Evolutionary conservation across 2,113 vertebrate genomes (phyloP).

Genomic region (Pygathrix nemaeus): DNA sequence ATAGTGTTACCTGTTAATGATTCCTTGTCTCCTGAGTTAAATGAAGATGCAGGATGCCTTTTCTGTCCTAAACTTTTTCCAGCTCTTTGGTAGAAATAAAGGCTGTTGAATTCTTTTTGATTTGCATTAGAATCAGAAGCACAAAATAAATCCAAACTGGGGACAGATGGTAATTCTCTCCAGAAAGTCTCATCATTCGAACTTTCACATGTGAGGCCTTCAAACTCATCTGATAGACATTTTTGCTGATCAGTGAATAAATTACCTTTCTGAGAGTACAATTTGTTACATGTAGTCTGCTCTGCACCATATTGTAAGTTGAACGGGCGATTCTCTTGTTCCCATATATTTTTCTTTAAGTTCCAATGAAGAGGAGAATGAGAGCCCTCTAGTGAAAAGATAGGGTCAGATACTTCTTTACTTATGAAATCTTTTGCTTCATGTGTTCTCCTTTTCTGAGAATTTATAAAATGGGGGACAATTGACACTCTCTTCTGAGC

Average conservation of each 20-base stretch:
- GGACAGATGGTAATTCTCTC: slow-evolving; percentile 49
- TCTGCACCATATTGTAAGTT: neutral
- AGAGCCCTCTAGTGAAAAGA: slow-evolving; percentile 46
- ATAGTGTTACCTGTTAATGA: slow-evolving; percentile 76
- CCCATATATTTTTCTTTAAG: slow-evolving; percentile 47
- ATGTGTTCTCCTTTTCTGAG: slow-evolving; percentile 7
- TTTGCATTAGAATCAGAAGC: slow-evolving; percentile 66
- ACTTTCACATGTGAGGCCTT: slow-evolving; percentile 3
- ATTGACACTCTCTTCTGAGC: neutral
- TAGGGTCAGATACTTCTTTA: slow-evolving; percentile 32
- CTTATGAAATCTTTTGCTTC: slow-evolving; percentile 48
- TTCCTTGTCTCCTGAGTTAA: slow-evolving; percentile 29
- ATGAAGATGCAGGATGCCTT: slow-evolving; percentile 46
- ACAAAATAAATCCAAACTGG: slow-evolving; percentile 49
- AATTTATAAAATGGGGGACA: slow-evolving; percentile 45
- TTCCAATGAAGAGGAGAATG: slow-evolving; percentile 44
- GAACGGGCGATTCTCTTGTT: slow-evolving; percentile 62
- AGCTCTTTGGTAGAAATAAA: slow-evolving; percentile 66
- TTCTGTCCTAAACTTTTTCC: slow-evolving; percentile 70
- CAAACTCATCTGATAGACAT: slow-evolving; percentile 48
- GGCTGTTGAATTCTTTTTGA: slow-evolving; percentile 54
- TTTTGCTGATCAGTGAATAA: slow-evolving; percentile 33
- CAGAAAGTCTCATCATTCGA: slow-evolving; percentile 61
- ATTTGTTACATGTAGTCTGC: slow-evolving; percentile 20
- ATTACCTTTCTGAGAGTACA: slow-evolving; percentile 37